Evolutionary conservation across 1,140 invertebrate genomes (phyloP), one percentile per base, ranked within the genome.

Genomic region (Geopemphigus sp.): DNA sequence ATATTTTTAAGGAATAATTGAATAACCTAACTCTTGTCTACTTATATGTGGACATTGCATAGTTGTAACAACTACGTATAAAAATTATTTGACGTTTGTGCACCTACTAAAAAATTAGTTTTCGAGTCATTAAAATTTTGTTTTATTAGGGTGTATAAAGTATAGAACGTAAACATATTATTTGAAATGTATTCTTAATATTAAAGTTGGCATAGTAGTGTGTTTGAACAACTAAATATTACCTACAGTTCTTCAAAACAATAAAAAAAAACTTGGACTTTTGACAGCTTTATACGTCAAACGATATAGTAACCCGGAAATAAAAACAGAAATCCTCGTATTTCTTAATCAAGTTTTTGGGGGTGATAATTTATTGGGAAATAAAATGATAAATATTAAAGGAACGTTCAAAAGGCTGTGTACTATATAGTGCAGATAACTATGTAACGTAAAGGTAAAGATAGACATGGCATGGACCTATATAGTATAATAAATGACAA

Each of bases 181-280:
- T 56, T n/a, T n/a, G n/a, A 61, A 64, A 64, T 39, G 29, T 64
- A 64, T n/a, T 39, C 47, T 47, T 68, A 68, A 29, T 17, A 54
- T 72, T 72, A 1, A 29, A 54, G 50, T 72, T 72, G 50, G 19
- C 26, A 54, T 10, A 53, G 17, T 54, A 53, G 17, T 29, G 15
- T 54, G 24, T 72, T 72, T 54, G 2, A 29, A 72, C 19, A 19
- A 12, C 17, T 29, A 50, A 54, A 72, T 24, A 29, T 53, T 54
- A n/a, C n/a, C n/a, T n/a, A 54, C 26, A 29, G 26, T 72, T 72
- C 29, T 72, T 19, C 17, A 53, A 15, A 72, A 32, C 19, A n/a
- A 72, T 5, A 54, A 54, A 68, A 47, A 45, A 64, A n/a, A 19
- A 53, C 15, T 72, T 72, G 68, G 68, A 72, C 47, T 72, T 72